Conservation (phyloP, 2,113 vertebrate genomes). For the Phyllostomus hastatus region DNA sequence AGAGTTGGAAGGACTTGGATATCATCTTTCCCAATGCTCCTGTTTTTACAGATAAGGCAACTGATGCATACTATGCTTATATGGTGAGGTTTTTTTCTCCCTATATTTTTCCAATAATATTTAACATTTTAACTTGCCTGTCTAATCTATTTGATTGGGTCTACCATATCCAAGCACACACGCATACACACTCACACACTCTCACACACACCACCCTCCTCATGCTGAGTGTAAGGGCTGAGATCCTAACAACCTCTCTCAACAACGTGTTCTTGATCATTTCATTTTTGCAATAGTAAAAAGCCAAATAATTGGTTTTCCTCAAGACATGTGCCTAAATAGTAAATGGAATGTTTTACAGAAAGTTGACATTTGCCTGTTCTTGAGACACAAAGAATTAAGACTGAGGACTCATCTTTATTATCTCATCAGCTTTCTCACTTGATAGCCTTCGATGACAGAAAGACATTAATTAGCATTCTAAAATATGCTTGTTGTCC, state of each 20-base stretch:
- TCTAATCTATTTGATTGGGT: background rate
- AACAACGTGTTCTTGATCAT: background rate
- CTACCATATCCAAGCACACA: background rate
- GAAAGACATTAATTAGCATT: background rate
- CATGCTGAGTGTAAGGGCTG: background rate
- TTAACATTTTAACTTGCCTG: background rate
- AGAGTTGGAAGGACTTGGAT: background rate
- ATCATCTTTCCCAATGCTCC: background rate
- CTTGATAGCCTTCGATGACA: background rate
- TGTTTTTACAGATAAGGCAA: background rate
- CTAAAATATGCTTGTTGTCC: background rate
- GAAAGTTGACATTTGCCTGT: background rate
- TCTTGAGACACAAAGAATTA: background rate
- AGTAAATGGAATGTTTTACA: background rate
- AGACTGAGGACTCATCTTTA: background rate
- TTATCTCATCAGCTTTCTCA: background rate
- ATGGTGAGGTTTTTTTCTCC: background rate
- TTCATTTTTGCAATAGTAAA: slow-evolving; percentile 15
- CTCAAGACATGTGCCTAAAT: background rate
- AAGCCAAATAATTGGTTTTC: background rate
- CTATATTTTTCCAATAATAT: background rate
- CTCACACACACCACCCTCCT: background rate
- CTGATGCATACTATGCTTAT: background rate
- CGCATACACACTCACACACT: background rate
- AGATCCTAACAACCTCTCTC: background rate